Evolutionary conservation across 2,113 vertebrate species (phyloP).

Genomic region (Narcine bancroftii): DNA sequence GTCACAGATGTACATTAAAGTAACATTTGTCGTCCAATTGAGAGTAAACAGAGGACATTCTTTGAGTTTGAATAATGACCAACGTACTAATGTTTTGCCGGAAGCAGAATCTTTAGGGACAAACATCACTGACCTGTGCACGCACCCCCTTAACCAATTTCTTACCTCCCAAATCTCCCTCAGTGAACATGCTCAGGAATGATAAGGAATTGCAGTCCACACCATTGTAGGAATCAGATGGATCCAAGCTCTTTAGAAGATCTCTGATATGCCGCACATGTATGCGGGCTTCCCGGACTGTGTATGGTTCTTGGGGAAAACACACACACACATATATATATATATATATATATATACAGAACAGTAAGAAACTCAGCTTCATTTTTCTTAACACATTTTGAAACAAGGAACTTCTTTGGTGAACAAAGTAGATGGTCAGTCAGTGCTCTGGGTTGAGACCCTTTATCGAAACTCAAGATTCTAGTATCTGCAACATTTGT

Average conservation of each 20-base stretch:
- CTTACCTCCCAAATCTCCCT: slow-evolving; percentile 90
- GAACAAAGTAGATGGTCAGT: too few species aligned
- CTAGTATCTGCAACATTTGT: too few species aligned
- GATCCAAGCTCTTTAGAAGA: slow-evolving; percentile 92
- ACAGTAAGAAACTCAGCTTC: neutral
- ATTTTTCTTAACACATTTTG: neutral
- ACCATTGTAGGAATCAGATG: slow-evolving; percentile 92
- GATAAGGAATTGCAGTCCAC: slow-evolving; percentile 95
- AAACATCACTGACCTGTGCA: neutral
- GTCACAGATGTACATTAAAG: too few species aligned
- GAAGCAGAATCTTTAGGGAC: neutral
- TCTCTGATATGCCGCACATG: slow-evolving; percentile 94
- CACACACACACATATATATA: neutral
- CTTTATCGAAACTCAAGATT: too few species aligned
- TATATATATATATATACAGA: too few species aligned
- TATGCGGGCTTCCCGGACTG: slow-evolving; percentile 92
- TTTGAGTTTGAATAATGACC: neutral
- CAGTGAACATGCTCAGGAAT: slow-evolving; percentile 90
- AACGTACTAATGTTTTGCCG: neutral
- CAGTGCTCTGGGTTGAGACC: too few species aligned
- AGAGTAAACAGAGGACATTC: neutral
- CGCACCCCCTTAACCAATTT: neutral
- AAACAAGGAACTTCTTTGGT: too few species aligned
- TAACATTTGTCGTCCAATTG: neutral
- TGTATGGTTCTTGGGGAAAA: slow-evolving; percentile 75